phyloP scores from a whole-genome alignment of 2,113 vertebrate species.

The Gymnocephalus cernua region DNA sequence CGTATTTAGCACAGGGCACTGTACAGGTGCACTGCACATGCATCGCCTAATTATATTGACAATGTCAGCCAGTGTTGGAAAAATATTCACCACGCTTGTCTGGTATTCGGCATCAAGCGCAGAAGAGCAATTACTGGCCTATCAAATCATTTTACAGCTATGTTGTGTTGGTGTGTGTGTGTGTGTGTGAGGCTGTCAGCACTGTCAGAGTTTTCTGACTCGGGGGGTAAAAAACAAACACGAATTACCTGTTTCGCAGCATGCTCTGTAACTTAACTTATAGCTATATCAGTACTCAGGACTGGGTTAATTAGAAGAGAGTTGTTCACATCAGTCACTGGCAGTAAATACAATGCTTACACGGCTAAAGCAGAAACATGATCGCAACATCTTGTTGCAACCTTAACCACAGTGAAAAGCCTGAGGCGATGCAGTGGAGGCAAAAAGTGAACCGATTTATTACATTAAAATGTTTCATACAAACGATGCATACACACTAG shows the following conservation, averaged over 20 bases:
- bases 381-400: neutral
- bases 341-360: neutral
- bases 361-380: slow-evolving; percentile 14
- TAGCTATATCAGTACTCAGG: neutral
- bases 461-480: slow-evolving; percentile 93
- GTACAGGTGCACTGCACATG: slow-evolving; percentile 66
- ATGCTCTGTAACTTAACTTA: slow-evolving; percentile 22
- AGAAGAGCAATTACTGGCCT: slow-evolving; percentile 74
- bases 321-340: neutral
- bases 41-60: slow-evolving; percentile 70
- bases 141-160: slow-evolving; percentile 66
- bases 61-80: slow-evolving; percentile 66
- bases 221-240: neutral
- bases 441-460: slow-evolving; percentile 87
- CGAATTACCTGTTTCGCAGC: slow-evolving; percentile 45
- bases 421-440: slow-evolving; percentile 58
- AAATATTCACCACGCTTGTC: slow-evolving; percentile 75
- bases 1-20: slow-evolving; percentile 11
- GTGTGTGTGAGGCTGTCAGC: slow-evolving; percentile 33
- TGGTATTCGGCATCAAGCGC: slow-evolving; percentile 39
- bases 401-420: slow-evolving; percentile 25
- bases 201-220: slow-evolving; percentile 23
- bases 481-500: slow-evolving; percentile 99
- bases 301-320: slow-evolving; percentile 26
- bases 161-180: slow-evolving; percentile 20